These are phyloP conservation scores for Zele albiditarsus DNA, from an alignment of 2,888 invertebrate species.

Conservation along the genomic window DNA sequence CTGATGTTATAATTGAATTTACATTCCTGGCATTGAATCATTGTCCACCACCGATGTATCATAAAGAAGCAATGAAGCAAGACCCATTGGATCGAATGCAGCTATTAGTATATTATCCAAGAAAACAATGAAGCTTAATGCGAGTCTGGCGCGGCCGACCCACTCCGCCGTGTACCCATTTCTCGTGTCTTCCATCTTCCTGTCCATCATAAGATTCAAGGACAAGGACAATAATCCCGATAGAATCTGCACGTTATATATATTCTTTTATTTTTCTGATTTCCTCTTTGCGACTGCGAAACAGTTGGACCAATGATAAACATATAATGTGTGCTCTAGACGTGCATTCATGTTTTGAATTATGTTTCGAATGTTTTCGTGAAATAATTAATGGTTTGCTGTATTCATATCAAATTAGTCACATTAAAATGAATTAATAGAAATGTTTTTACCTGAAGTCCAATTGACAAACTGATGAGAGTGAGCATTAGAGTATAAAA, in stretches of 20 bases:
- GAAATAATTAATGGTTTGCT: not conserved
- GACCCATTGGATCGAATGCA: slow-evolving; percentile 83
- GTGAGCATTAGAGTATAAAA: slow-evolving; percentile 88
- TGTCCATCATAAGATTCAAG: slow-evolving; percentile 84
- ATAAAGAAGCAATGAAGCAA: slow-evolving; percentile 73
- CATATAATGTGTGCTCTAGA: slow-evolving; percentile 25
- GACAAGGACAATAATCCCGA: slow-evolving; percentile 84
- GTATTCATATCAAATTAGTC: not conserved
- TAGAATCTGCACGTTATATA: slow-evolving; percentile 76
- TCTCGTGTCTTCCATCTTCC: slow-evolving; percentile 82
- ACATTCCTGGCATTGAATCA: slow-evolving; percentile 16
- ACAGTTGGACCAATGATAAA: slow-evolving; percentile 49
- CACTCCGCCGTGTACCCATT: slow-evolving; percentile 81
- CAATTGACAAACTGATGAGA: slow-evolving; percentile 87
- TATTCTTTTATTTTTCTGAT: slow-evolving; percentile 29
- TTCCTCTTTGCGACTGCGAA: slow-evolving; percentile 10
- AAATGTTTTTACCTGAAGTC: slow-evolving; percentile 81
- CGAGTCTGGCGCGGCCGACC: slow-evolving; percentile 83
- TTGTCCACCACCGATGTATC: slow-evolving; percentile 33
- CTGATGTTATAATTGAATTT: slow-evolving; percentile 16
- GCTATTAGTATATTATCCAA: slow-evolving; percentile 85
- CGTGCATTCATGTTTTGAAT: slow-evolving; percentile 18
- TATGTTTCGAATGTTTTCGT: not conserved
- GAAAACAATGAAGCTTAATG: slow-evolving; percentile 82
- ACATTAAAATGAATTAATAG: not conserved